Conservation (phyloP, 23 tunicate genomes). For the Phallusia fumigata region DNA sequence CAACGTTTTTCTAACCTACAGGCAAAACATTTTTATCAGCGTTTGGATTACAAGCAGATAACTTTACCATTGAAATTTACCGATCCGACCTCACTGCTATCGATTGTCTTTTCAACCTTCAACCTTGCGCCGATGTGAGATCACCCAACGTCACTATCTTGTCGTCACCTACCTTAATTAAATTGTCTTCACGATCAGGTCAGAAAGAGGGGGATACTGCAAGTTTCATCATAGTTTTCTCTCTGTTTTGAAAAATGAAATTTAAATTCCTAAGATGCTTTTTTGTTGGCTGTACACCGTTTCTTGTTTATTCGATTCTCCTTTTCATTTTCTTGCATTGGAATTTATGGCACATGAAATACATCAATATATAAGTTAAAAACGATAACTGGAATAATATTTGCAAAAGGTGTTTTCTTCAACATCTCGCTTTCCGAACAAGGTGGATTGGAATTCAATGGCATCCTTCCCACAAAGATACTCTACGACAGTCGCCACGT, state of each 20-base stretch:
- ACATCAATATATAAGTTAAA: too few relatives aligned
- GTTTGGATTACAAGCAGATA: neutral
- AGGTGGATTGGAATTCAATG: neutral
- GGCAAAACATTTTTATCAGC: neutral
- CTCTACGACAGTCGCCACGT: neutral
- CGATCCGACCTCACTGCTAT: neutral
- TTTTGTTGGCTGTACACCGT: too few relatives aligned
- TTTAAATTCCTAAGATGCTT: too few relatives aligned
- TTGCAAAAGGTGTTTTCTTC: neutral
- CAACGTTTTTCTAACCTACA: neutral
- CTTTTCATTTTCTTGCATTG: too few relatives aligned
- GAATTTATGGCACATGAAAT: too few relatives aligned
- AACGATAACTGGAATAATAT: neutral
- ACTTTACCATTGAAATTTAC: slow-evolving; percentile 10
- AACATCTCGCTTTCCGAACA: neutral
- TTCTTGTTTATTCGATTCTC: too few relatives aligned
- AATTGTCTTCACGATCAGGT: slow-evolving; percentile 1
- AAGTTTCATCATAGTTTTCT: neutral
- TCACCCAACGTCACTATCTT: neutral
- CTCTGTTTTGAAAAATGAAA: too few relatives aligned
- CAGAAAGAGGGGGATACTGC: neutral
- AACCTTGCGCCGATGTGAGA: neutral
- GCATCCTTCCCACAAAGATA: neutral
- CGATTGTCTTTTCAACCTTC: neutral
- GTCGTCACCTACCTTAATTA: neutral